Percentiles rank a stretch among this genome's conserved stretches.
phyloP scores from a whole-genome alignment of 35 echinoderm and acorn worm species.

The Heliocidaris tuberculata region DNA sequence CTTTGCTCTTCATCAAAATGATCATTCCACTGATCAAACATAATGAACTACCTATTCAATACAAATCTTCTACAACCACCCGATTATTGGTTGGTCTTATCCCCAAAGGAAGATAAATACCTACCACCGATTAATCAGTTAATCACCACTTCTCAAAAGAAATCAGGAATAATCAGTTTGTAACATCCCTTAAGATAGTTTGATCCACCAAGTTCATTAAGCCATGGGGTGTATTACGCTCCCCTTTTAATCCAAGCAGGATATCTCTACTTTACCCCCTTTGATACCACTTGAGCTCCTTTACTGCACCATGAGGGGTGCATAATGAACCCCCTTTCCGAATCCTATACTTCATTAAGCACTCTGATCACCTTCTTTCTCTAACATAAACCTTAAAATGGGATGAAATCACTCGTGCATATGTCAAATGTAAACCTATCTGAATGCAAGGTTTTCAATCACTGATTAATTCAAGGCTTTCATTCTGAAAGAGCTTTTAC shows the following conservation, averaged over 20 bases:
- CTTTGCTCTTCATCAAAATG: neutral
- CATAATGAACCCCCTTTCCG: constrained; percentile 1
- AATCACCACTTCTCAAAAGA: neutral
- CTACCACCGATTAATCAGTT: neutral
- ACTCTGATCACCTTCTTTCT: neutral
- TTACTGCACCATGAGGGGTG: neutral
- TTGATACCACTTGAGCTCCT: neutral
- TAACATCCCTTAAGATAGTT: neutral
- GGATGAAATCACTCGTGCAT: neutral
- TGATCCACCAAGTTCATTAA: neutral
- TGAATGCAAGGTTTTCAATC: neutral
- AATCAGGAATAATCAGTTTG: neutral
- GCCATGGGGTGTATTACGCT: neutral
- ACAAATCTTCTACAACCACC: neutral
- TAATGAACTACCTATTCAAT: neutral
- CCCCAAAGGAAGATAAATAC: neutral
- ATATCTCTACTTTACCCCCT: neutral
- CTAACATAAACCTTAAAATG: neutral
- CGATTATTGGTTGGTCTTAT: neutral
- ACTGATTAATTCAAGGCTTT: neutral
- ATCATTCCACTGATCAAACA: neutral
- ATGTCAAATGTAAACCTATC: neutral
- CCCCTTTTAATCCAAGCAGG: neutral
- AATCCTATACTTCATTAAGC: neutral
- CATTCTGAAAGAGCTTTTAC: neutral